Conservation (phyloP, 2,888 invertebrate species). For the Drosophila multiciliata region DNA sequence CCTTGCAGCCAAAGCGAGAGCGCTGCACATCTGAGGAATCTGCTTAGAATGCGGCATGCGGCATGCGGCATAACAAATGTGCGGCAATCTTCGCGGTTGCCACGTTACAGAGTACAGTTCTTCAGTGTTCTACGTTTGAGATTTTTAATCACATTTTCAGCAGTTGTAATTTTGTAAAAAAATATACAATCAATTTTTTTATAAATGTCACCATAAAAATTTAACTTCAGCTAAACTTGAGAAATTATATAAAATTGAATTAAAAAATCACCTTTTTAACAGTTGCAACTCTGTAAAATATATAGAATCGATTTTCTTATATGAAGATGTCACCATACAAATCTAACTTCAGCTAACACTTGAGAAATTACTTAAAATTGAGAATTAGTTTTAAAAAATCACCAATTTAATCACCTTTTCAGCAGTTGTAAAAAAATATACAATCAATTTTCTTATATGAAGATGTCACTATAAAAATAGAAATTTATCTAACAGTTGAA, state of each 20-base stretch:
- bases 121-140: not conserved
- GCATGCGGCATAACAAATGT: slow-evolving; percentile 47
- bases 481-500: not conserved
- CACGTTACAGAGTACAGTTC: not conserved
- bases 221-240: not conserved
- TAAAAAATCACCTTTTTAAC: too few relatives aligned
- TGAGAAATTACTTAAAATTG: not conserved
- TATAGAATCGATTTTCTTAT: not conserved
- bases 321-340: not conserved
- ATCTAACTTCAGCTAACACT: not conserved
- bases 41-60: slow-evolving; percentile 48
- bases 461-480: not conserved
- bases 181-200: not conserved
- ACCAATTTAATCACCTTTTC: too few relatives aligned
- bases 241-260: not conserved
- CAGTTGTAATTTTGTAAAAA: not conserved
- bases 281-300: not conserved
- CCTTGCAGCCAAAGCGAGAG: slow-evolving; percentile 33
- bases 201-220: not conserved
- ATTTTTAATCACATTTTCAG: not conserved
- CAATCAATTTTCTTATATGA: not conserved
- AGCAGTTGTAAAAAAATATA: not conserved
- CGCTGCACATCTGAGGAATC: slow-evolving; percentile 19
- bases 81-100: slow-evolving; percentile 11
- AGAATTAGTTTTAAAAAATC: not conserved